Evolutionary conservation across 2,113 vertebrate species (phyloP).

Genomic region (Poicephalus meyeri): DNA sequence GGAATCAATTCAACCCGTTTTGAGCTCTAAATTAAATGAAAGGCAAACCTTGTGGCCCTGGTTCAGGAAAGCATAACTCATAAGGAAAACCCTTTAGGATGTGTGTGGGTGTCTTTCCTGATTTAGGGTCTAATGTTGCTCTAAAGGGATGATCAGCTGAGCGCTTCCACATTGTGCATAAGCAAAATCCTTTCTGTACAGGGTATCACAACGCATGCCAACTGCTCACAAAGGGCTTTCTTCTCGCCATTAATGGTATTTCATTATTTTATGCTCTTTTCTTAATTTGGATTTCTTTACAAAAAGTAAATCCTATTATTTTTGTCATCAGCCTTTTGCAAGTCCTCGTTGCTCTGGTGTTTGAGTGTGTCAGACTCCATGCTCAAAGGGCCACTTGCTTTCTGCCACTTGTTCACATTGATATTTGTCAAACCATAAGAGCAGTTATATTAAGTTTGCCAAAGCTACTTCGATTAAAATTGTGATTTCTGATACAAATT

Average conservation of each 20-base stretch:
- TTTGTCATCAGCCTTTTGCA: background rate
- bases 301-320: background rate
- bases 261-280: background rate
- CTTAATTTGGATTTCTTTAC: background rate
- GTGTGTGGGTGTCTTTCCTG: background rate
- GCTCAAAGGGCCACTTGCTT: background rate
- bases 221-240: background rate
- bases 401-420: background rate
- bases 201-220: background rate
- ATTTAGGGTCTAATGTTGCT: background rate
- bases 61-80: background rate
- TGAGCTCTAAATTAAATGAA: background rate
- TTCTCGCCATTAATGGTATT: background rate
- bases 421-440: background rate
- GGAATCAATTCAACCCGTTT: background rate
- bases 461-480: background rate
- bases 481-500: background rate
- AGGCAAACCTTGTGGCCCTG: background rate
- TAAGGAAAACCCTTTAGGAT: background rate
- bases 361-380: background rate
- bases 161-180: rapidly evolving
- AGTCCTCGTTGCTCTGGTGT: background rate
- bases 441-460: background rate
- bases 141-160: background rate
- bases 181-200: background rate